phyloP scores from a whole-genome alignment of 1,140 invertebrate genomes.

The Caerostris extrusa region DNA sequence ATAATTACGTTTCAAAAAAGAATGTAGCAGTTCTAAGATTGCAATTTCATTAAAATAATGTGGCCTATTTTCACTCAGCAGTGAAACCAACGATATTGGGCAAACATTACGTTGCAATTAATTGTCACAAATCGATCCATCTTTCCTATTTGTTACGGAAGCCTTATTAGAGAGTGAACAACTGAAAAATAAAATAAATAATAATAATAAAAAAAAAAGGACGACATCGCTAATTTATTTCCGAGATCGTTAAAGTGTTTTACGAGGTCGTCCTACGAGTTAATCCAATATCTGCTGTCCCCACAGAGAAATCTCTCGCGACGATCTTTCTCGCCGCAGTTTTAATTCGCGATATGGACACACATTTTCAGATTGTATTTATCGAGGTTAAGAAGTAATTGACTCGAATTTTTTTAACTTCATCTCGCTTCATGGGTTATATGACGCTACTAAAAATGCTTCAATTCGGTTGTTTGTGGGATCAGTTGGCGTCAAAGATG shows the following conservation, averaged over 20 bases:
- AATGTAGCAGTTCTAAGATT: too few species aligned
- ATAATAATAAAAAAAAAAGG: too few species aligned
- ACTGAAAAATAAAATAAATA: slow-evolving; percentile 6
- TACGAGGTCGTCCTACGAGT: slow-evolving; percentile 49
- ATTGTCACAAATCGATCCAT: background rate
- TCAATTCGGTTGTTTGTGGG: too few species aligned
- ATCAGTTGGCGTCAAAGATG: too few species aligned
- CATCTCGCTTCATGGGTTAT: too few species aligned
- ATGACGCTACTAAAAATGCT: too few species aligned
- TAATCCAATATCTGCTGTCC: slow-evolving; percentile 46
- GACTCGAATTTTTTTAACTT: background rate
- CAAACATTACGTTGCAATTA: background rate
- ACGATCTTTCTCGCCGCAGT: background rate
- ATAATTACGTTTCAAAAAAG: too few species aligned
- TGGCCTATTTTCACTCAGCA: too few species aligned
- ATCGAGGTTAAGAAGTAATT: slow-evolving; percentile 55
- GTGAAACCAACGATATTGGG: too few species aligned
- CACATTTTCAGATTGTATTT: background rate
- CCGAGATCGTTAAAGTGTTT: slow-evolving; percentile 62
- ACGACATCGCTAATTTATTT: slow-evolving; percentile 52
- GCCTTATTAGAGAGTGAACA: slow-evolving; percentile 15
- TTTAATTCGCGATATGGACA: slow-evolving; percentile 45
- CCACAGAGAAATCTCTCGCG: background rate
- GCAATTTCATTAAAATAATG: too few species aligned
- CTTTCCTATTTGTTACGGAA: background rate